These are phyloP conservation scores for Platycercus adscitus DNA, from an alignment of 2,113 vertebrate genomes.

Conservation along the genomic window DNA sequence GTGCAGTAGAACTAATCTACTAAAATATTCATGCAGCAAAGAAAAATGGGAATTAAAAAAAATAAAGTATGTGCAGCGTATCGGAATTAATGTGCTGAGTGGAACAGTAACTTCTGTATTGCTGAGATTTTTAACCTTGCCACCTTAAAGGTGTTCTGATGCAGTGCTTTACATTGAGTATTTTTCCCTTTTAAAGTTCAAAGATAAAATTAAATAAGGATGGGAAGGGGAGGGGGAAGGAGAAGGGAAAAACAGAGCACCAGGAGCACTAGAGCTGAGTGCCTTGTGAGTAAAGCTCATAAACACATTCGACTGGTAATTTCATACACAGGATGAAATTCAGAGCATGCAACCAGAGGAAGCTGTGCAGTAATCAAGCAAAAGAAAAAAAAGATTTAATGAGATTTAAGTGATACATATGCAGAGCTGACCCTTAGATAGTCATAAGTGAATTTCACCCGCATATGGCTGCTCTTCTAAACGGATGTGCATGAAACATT, in stretches of 20 bases:
- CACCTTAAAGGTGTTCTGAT: not conserved
- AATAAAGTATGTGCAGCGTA: not conserved
- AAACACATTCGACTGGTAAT: not conserved
- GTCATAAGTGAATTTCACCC: not conserved
- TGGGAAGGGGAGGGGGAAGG: not conserved
- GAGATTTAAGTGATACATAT: not conserved
- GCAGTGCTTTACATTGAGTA: not conserved
- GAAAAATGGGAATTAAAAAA: not conserved
- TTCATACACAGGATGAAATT: not conserved
- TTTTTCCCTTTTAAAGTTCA: not conserved
- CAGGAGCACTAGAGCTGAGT: not conserved
- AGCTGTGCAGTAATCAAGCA: not conserved
- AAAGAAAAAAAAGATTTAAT: not conserved
- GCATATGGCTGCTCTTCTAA: not conserved
- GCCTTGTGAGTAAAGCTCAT: not conserved
- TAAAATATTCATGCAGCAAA: conserved; percentile 32
- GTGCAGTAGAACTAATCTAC: conserved; percentile 3
- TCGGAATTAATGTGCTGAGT: not conserved
- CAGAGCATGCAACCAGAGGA: not conserved
- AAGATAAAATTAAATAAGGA: not conserved
- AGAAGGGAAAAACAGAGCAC: not conserved
- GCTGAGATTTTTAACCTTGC: not conserved
- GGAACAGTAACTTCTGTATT: conserved; percentile 13
- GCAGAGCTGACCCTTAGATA: not conserved
- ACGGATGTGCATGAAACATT: not conserved